A percentile compares a stretch with the other conserved stretches of the same genome.
Evolutionary conservation across 2,888 invertebrate genomes (phyloP).

Genomic region (Entomobrya proxima): DNA sequence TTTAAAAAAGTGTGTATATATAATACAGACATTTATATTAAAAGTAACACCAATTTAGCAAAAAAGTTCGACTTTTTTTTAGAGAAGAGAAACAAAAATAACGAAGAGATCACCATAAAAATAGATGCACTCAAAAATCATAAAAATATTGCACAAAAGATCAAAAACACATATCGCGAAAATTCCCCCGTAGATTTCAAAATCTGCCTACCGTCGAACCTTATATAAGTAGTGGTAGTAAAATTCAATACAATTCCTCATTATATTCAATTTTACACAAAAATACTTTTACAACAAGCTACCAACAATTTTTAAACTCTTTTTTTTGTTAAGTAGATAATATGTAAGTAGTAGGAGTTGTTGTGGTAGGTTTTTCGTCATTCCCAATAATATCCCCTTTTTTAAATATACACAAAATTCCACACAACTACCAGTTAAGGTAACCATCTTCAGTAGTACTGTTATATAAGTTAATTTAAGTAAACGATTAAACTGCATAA

Average conservation of each 20-base stretch:
- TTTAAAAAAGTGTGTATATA: neutral
- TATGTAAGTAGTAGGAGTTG: neutral
- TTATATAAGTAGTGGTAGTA: conserved; percentile 24
- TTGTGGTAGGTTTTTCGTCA: neutral
- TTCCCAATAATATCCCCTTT: neutral
- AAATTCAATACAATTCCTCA: neutral
- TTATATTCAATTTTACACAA: conserved; percentile 2
- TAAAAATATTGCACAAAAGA: neutral
- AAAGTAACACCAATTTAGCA: neutral
- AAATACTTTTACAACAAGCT: neutral
- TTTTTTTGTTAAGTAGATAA: neutral
- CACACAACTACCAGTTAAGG: neutral
- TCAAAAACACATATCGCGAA: neutral
- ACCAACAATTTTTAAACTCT: neutral
- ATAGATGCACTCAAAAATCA: neutral
- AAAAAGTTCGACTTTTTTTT: neutral
- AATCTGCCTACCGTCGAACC: neutral
- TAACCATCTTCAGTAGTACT: neutral
- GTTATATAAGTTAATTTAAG: neutral
- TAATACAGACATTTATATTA: neutral
- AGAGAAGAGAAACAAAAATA: conserved; percentile 16
- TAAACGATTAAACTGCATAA: too few species aligned
- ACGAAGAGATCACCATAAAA: neutral
- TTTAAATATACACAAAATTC: conserved; percentile 1
- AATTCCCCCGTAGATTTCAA: neutral